These are phyloP conservation scores for Neoitamus cyanurus DNA, from an alignment of 2,888 invertebrate species.

Conservation along the genomic window DNA sequence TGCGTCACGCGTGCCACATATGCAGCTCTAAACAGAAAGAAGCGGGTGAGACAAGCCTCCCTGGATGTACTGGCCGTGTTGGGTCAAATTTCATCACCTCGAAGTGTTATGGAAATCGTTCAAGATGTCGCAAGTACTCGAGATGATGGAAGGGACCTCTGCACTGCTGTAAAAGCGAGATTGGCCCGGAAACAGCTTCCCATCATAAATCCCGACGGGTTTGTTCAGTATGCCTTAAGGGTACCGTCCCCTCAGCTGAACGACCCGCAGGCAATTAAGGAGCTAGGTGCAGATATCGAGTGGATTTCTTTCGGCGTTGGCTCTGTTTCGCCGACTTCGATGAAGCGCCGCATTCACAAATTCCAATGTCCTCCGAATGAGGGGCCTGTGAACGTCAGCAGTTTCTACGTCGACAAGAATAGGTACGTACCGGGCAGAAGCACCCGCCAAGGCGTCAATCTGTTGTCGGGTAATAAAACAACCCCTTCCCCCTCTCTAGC, in stretches of 20 bases:
- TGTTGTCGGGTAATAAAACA: background rate
- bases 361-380: conserved; percentile 42
- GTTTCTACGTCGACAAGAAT: conserved; percentile 38
- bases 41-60: conserved; percentile 80
- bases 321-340: conserved; percentile 70
- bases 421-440: conserved; percentile 39
- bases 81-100: conserved; percentile 76
- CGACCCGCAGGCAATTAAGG: conserved; percentile 55
- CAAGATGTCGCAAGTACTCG: conserved; percentile 70
- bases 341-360: conserved; percentile 60
- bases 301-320: conserved; percentile 78
- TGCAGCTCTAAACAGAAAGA: conserved; percentile 71
- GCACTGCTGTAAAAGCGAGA: conserved; percentile 79
- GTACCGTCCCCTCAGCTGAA: conserved; percentile 65
- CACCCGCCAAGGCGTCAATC: background rate
- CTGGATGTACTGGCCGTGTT: conserved; percentile 83
- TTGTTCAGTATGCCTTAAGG: conserved; percentile 79
- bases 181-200: conserved; percentile 81
- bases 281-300: conserved; percentile 76
- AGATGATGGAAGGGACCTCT: conserved; percentile 69
- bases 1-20: conserved; percentile 64
- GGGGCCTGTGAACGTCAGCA: conserved; percentile 3
- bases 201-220: conserved; percentile 76
- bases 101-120: conserved; percentile 74
- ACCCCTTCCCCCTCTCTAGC: background rate